Percentiles rank a stretch among this genome's conserved stretches.
Evolutionary conservation across 92 coral and sea anemone genomes (phyloP).

Genomic region (Desmophyllum pertusum): DNA sequence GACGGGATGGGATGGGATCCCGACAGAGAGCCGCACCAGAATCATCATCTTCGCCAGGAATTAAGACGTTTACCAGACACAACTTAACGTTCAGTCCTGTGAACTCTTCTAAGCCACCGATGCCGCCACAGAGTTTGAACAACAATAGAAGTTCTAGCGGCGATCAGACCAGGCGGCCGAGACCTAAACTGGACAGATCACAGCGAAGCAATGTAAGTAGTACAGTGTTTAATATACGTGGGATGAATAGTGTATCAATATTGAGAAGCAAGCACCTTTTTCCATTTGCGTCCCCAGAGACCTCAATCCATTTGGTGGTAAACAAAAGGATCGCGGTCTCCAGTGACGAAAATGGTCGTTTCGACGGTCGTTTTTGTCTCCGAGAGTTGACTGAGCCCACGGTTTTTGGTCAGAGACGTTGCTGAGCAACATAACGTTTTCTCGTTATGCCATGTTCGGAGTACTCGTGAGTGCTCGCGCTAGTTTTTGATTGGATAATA

Average conservation of each 20-base stretch:
- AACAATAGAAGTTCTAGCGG: slow-evolving; percentile 52
- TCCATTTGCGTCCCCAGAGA: no score
- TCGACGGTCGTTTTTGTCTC: no score
- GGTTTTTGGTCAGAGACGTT: neutral
- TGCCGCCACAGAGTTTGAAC: slow-evolving; percentile 49
- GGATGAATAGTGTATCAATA: no score
- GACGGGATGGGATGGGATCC: slow-evolving; percentile 27
- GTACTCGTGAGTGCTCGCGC: neutral
- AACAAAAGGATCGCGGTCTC: no score
- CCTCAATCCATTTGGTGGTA: no score
- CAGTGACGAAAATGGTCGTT: no score
- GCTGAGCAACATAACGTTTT: neutral
- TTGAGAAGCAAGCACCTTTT: no score
- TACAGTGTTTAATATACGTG: neutral
- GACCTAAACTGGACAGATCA: slow-evolving; percentile 35
- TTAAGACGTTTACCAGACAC: slow-evolving; percentile 21
- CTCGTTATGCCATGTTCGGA: neutral
- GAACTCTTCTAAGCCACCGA: slow-evolving; percentile 53
- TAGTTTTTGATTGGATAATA: neutral
- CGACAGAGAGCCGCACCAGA: slow-evolving; percentile 13
- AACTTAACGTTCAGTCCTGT: slow-evolving; percentile 26
- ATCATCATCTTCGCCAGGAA: neutral
- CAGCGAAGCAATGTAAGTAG: slow-evolving; percentile 72
- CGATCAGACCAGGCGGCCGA: slow-evolving; percentile 52
- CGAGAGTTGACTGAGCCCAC: neutral